Evolutionary conservation across 2,797 vertebrate species (phyloP), one percentile per base, ranked within the genome.

Genomic region (Arremon brunneinucha): DNA sequence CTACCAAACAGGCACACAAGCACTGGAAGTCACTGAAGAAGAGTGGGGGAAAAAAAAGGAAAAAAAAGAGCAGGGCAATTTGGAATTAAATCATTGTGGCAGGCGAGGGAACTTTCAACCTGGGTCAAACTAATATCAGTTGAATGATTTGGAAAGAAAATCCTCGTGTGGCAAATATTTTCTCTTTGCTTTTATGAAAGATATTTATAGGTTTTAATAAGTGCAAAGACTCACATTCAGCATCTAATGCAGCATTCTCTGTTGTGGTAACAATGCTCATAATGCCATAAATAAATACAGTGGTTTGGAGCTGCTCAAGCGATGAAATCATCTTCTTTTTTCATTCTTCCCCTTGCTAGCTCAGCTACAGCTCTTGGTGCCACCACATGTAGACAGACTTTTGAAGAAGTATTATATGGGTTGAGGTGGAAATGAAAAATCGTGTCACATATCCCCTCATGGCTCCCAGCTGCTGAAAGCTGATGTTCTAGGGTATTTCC

Each of bases 151-250:
- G 44, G 28, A 60, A 84, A 85, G 52, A 64, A 93, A 90, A 87
- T 70, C 28, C 19, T 79, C 0, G 0, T 64, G 32, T 74, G 67
- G 53, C 12, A 30, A 49, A 24, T 83, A 64, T 87, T 90, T 88
- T 76, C 59, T 11, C 12, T 92, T 84, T 19, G 5, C 2, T 90
- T 91, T 90, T 82, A 49, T 43, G 6, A 32, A 50, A 77, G 30
- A 77, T 79, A 92, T 94, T 94, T 93, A 64, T 90, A 70, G 22
- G 35, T 67, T 95, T 90, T 95, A 97, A 92, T 93, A 93, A 87
- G 74, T 70, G 37, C 23, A 50, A 72, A 89, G 41, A 9, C 22
- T 79, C 62, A 56, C 2, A 22, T 26, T 88, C 80, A 78, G 67
- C 52, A 69, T 82, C 44, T 84, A 82, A 47, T 41, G 9, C 1